These are phyloP conservation scores for Pogoniulus pusillus DNA, from an alignment of 2,797 vertebrate genomes.

Conservation along the genomic window DNA sequence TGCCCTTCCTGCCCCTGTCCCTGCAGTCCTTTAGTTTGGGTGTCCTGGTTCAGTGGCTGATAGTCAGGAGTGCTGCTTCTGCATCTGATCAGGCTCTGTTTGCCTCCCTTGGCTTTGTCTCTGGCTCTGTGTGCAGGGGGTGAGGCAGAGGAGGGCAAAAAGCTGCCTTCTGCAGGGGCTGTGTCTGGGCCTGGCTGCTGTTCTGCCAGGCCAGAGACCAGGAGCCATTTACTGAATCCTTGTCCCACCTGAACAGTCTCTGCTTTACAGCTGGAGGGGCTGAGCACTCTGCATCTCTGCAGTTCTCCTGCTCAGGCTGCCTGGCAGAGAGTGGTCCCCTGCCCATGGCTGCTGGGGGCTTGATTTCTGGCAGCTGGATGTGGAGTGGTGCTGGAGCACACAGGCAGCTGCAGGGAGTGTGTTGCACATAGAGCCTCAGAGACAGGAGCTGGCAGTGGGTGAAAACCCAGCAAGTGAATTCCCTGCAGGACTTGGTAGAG, in stretches of 20 bases:
- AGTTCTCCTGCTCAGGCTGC: background rate
- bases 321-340: background rate
- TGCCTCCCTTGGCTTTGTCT: background rate
- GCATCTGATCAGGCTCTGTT: no score
- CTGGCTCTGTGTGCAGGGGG: background rate
- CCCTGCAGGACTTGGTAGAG: background rate
- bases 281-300: background rate
- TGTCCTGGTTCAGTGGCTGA: background rate
- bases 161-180: background rate
- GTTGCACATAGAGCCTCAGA: background rate
- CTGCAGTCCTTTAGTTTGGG: background rate
- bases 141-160: background rate
- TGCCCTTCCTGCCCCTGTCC: background rate
- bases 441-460: background rate
- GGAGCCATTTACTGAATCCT: background rate
- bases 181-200: background rate
- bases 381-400: background rate
- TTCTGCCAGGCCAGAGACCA: background rate
- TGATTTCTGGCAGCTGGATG: background rate
- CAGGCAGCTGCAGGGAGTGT: background rate
- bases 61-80: background rate
- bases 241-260: background rate
- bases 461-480: background rate
- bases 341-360: background rate
- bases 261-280: background rate